A percentile compares a stretch with the other conserved stretches of the same genome.
phyloP scores from a whole-genome alignment of 2,797 vertebrate species.

The Eupleurogrammus muticus region DNA sequence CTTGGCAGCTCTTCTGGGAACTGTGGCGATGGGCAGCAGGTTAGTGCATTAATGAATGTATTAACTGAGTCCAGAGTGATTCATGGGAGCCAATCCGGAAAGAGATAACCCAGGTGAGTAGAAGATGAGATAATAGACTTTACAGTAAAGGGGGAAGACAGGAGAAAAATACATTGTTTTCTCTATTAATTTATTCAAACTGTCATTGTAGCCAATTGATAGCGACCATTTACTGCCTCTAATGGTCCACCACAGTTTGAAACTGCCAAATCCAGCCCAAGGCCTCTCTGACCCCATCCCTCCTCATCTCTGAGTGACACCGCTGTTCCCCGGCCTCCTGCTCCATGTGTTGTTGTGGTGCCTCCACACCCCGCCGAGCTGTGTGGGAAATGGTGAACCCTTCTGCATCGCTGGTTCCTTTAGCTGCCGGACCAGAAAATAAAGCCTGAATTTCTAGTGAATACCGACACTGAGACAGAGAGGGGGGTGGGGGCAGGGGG shows the following conservation, averaged over 20 bases:
- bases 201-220: neutral
- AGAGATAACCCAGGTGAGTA: neutral
- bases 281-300: slow-evolving; percentile 16
- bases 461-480: neutral
- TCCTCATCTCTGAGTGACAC: slow-evolving; percentile 22
- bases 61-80: slow-evolving; percentile 22
- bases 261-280: slow-evolving; percentile 28
- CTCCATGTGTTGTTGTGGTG: slow-evolving; percentile 33
- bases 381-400: slow-evolving; percentile 48
- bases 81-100: neutral
- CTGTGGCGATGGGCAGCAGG: slow-evolving; percentile 49
- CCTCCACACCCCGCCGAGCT: slow-evolving; percentile 48
- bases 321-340: slow-evolving; percentile 26
- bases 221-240: slow-evolving; percentile 25
- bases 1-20: slow-evolving; percentile 44
- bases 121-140: slow-evolving; percentile 7
- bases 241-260: slow-evolving; percentile 24
- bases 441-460: slow-evolving; percentile 18
- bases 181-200: slow-evolving; percentile 32
- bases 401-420: slow-evolving; percentile 50
- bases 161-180: neutral
- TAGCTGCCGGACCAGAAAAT: slow-evolving; percentile 53
- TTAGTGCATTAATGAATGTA: slow-evolving; percentile 22
- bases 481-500: too few relatives aligned
- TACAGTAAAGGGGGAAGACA: neutral